Conservation (phyloP, 2,797 vertebrate species). For the Malacoraja senta region DNA sequence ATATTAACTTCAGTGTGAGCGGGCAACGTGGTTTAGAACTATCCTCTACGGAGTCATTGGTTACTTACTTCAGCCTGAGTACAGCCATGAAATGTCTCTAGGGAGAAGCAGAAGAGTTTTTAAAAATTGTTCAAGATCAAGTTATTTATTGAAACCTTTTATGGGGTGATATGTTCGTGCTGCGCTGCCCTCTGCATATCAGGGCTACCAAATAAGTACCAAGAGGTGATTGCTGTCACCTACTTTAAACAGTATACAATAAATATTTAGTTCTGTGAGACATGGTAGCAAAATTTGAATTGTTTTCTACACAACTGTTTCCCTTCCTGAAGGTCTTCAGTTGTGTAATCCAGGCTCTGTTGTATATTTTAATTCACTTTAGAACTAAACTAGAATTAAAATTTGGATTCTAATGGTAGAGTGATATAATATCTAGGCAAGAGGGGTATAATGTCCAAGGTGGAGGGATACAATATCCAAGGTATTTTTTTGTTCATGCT, state of each 20-base stretch:
- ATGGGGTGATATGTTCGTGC: too few species aligned
- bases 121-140: neutral
- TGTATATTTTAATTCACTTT: neutral
- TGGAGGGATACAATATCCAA: neutral
- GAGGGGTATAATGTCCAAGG: neutral
- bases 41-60: neutral
- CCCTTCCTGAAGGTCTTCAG: neutral
- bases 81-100: neutral
- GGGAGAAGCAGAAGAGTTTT: neutral
- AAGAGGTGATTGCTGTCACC: neutral
- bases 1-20: neutral
- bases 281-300: neutral
- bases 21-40: neutral
- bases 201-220: neutral
- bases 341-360: neutral
- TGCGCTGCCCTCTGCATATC: neutral
- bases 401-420: neutral
- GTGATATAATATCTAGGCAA: neutral
- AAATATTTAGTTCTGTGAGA: neutral
- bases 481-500: neutral
- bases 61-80: neutral
- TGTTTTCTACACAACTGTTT: neutral
- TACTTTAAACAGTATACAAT: neutral
- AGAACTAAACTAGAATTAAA: too few species aligned
- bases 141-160: conserved; percentile 10